Percentiles rank a stretch among this genome's conserved stretches.
These are phyloP conservation scores for sheep (Ovis aries) DNA, from an alignment of 2,113 vertebrate species.

Conservation along the genomic window DNA sequence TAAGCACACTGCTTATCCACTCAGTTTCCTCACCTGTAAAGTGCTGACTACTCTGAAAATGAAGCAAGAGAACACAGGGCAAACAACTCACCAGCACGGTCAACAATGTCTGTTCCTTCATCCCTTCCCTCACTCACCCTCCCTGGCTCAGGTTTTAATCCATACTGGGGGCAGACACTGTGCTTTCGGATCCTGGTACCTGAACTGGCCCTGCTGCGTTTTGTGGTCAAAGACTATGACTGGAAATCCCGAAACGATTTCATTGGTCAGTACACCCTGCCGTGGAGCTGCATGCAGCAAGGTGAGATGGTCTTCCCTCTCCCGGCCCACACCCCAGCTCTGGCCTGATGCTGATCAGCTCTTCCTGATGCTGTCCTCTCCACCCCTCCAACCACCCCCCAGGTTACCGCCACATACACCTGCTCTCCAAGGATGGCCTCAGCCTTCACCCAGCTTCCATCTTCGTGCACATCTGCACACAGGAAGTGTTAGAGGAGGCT, in stretches of 20 bases:
- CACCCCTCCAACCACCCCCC: not conserved
- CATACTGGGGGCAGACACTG: slow-evolving; percentile 89
- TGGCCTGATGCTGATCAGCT: no score
- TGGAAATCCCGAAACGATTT: slow-evolving; percentile 93
- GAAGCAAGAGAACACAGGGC: not conserved
- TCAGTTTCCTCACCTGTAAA: not conserved
- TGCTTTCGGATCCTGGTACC: slow-evolving; percentile 88
- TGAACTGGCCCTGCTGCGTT: slow-evolving; percentile 90
- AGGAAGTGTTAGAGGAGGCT: slow-evolving; percentile 19
- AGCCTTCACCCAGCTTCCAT: slow-evolving; percentile 90
- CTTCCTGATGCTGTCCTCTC: not conserved
- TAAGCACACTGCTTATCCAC: not conserved
- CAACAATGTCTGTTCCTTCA: not conserved
- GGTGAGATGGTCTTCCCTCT: slow-evolving; percentile 79
- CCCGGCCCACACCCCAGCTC: not conserved
- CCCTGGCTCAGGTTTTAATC: slow-evolving; percentile 90
- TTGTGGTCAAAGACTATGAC: slow-evolving; percentile 95
- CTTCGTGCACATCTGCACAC: slow-evolving; percentile 88
- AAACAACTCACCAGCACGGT: not conserved
- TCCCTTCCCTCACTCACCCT: not conserved
- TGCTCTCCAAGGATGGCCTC: slow-evolving; percentile 93
- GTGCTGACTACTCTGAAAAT: not conserved
- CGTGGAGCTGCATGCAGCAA: slow-evolving; percentile 89
- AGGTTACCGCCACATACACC: slow-evolving; percentile 96
- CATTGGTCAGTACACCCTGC: slow-evolving; percentile 92